Evolutionary conservation across 2,113 vertebrate genomes (phyloP).

Genomic region (Proteles cristata): DNA sequence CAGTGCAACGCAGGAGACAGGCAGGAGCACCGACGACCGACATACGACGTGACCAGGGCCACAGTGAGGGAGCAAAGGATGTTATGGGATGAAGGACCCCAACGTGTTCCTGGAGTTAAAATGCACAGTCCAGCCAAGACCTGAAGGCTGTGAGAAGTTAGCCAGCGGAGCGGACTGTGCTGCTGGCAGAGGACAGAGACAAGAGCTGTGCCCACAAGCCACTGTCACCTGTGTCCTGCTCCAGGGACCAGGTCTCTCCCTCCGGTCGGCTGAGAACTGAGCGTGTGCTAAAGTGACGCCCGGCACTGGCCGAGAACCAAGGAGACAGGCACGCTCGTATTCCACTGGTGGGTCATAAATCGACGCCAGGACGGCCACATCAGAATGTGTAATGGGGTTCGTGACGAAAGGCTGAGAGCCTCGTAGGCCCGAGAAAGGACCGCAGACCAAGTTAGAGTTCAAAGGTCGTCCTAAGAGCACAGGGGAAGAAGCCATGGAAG

Average conservation of each 20-base stretch:
- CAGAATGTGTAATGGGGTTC: neutral
- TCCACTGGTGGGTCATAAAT: rapidly evolving
- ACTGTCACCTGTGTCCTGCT: neutral
- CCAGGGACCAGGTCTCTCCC: neutral
- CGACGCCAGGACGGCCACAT: neutral
- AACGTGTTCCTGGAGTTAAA: neutral
- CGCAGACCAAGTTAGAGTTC: neutral
- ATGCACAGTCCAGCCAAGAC: neutral
- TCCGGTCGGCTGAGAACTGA: neutral
- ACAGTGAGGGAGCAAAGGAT: neutral
- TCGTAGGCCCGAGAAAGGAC: neutral
- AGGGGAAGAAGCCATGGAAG: neutral
- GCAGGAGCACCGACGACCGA: neutral
- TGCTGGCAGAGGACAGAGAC: neutral
- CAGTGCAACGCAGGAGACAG: neutral
- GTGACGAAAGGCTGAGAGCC: neutral
- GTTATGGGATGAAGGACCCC: neutral
- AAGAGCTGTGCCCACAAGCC: neutral
- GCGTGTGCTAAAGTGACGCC: neutral
- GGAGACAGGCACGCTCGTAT: neutral
- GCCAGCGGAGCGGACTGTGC: neutral
- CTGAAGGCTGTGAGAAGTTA: neutral
- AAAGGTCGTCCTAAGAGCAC: neutral
- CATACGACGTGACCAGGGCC: neutral
- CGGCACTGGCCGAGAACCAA: rapidly evolving